A percentile compares a stretch with the other conserved stretches of the same genome.
Evolutionary conservation across 2,797 vertebrate species (phyloP).

Genomic region (Malurus leucopterus): DNA sequence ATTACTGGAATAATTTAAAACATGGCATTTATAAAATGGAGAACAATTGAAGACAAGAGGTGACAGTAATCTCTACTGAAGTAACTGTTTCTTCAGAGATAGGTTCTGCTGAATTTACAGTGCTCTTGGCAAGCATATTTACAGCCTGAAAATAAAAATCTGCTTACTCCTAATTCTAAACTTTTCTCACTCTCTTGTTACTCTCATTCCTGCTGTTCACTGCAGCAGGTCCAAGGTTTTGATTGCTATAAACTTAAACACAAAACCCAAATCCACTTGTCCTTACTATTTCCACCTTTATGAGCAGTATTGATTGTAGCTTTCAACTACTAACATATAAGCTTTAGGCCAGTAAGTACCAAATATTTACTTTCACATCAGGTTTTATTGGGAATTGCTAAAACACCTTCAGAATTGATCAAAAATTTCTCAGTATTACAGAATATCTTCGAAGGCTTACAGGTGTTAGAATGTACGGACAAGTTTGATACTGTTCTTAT

Average conservation of each 20-base stretch:
- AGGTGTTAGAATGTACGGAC: background rate
- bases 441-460: background rate
- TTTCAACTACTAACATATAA: background rate
- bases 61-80: background rate
- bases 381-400: background rate
- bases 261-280: background rate
- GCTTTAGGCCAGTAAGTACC: background rate
- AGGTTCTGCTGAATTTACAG: background rate
- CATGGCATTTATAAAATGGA: background rate
- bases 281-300: background rate
- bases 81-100: background rate
- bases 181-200: background rate
- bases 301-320: background rate
- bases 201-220: background rate
- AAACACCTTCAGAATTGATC: background rate
- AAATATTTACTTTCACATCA: background rate
- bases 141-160: background rate
- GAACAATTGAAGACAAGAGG: background rate
- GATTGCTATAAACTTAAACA: background rate
- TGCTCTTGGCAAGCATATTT: background rate
- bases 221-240: background rate
- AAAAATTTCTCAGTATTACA: background rate
- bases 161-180: background rate
- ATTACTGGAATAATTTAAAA: background rate
- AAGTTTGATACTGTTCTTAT: background rate